These are phyloP conservation scores for Sebastes elongatus DNA, from an alignment of 2,797 vertebrate species.

Conservation along the genomic window DNA sequence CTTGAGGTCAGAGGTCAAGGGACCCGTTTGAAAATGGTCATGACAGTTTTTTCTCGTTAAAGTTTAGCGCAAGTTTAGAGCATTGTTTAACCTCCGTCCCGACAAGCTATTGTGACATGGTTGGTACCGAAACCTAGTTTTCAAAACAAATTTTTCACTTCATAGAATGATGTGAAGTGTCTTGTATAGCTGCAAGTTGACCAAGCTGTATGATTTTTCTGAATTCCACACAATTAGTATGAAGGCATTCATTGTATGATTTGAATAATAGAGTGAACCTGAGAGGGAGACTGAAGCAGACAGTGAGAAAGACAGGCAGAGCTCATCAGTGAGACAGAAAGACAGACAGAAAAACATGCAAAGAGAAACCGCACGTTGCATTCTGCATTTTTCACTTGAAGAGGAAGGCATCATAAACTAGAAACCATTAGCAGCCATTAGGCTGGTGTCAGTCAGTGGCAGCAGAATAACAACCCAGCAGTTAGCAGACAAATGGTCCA, in stretches of 20 bases:
- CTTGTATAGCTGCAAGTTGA: background rate
- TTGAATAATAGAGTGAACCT: background rate
- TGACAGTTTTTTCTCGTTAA: background rate
- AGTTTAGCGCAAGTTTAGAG: background rate
- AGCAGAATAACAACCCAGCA: conserved; percentile 58
- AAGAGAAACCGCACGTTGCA: conserved; percentile 22
- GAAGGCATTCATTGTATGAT: background rate
- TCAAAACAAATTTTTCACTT: background rate
- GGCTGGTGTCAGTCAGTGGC: conserved; percentile 68
- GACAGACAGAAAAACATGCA: background rate
- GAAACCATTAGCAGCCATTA: conserved; percentile 75
- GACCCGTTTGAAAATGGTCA: accelerated
- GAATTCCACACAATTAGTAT: background rate
- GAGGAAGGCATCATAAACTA: conserved; percentile 57
- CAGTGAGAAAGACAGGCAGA: background rate
- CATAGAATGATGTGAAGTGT: background rate
- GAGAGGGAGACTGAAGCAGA: background rate
- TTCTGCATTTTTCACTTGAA: conserved; percentile 57
- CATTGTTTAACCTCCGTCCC: background rate
- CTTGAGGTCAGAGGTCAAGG: too few relatives aligned
- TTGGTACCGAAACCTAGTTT: background rate
- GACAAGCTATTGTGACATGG: background rate
- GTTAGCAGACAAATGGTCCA: conserved; percentile 58
- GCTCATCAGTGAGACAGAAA: background rate
- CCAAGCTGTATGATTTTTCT: background rate